Base-by-base conservation (phyloP, 2,113 vertebrate species). In the Balaenoptera acutorostrata region DNA sequence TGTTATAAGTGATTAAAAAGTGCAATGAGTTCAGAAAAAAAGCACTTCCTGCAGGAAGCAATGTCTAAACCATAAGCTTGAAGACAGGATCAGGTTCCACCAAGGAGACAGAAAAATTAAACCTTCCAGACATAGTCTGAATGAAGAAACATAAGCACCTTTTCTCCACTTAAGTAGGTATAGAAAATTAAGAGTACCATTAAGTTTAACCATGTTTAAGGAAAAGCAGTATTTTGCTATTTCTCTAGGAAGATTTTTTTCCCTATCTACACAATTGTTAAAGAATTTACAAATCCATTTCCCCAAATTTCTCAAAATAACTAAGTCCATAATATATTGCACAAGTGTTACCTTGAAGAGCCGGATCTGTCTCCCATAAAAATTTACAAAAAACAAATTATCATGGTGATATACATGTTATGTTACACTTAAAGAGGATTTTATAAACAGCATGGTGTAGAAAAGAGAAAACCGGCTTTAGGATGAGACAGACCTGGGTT, bases 241-340 rank as follows among this genome's bases (percentile, higher is more conserved):
- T 71, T 85, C 85, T 91, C 72, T 55, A 90, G 33, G 63, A 93
- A 87, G 72, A 41, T 29, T 46, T 85, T 66, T 59, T 88, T 80
- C 20, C 31, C 85, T 74, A 88, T 71, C n/a, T 94, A 41, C 1
- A 39, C 11, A 63, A 75, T 0, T 52, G 2, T 41, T 80, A 81
- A 77, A 91, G n/a, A 84, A 95, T 11, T 93, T 82, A 89, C 44
- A 97, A 86, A 86, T 49, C 18, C 18, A 96, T n/a, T 96, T 95
- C 52, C 71, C 72, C 36, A 81, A 92, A 41, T 78, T 97, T 93
- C 69, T 93, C 84, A 89, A 92, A 92, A 77, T 92, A 96, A 87
- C 29, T 25, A 89, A 81, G 3, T 55, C n/a, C 29, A 77, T 15
- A 59, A 85, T 77, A 75, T 84, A 91, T 0, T 89, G 13, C 41